These are phyloP conservation scores for Drosophila antonietae DNA, from an alignment of 2,888 invertebrate genomes.

Conservation along the genomic window DNA sequence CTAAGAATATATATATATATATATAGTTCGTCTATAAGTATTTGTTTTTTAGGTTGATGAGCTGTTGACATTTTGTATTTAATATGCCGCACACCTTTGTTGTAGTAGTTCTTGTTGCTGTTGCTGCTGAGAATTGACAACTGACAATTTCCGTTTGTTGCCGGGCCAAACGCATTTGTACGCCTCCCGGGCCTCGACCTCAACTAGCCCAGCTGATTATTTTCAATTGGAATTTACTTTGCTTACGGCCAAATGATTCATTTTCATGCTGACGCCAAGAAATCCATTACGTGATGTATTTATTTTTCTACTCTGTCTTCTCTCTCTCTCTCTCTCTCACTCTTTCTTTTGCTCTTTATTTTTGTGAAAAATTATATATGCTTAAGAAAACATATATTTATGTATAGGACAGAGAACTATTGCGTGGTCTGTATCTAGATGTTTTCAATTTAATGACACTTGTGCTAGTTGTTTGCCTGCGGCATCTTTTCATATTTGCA, in stretches of 20 bases:
- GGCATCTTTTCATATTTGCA: constrained; percentile 51
- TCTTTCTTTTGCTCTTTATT: neutral
- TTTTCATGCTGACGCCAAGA: constrained; percentile 53
- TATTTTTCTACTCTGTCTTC: constrained; percentile 9
- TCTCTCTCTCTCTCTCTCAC: constrained; percentile 11
- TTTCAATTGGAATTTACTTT: constrained; percentile 54
- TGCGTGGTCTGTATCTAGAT: constrained; percentile 24
- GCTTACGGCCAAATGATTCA: constrained; percentile 44
- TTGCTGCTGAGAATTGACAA: constrained; percentile 60
- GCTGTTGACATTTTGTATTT: constrained; percentile 73
- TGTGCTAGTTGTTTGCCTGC: constrained; percentile 52
- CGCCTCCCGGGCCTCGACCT: neutral
- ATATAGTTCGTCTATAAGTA: constrained; percentile 12
- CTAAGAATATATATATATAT: neutral
- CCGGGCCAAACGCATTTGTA: constrained; percentile 24
- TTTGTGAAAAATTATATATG: constrained; percentile 15
- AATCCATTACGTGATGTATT: constrained; percentile 63
- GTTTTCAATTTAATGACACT: constrained; percentile 59
- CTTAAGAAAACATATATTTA: neutral
- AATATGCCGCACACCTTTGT: constrained; percentile 62
- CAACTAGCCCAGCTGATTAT: constrained; percentile 35
- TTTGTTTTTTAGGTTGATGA: constrained; percentile 57
- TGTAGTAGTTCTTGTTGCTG: constrained; percentile 21
- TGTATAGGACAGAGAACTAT: neutral
- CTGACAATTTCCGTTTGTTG: constrained; percentile 75